Base-by-base conservation (phyloP, 2,888 invertebrate genomes). In the Odontomyia ornata region DNA sequence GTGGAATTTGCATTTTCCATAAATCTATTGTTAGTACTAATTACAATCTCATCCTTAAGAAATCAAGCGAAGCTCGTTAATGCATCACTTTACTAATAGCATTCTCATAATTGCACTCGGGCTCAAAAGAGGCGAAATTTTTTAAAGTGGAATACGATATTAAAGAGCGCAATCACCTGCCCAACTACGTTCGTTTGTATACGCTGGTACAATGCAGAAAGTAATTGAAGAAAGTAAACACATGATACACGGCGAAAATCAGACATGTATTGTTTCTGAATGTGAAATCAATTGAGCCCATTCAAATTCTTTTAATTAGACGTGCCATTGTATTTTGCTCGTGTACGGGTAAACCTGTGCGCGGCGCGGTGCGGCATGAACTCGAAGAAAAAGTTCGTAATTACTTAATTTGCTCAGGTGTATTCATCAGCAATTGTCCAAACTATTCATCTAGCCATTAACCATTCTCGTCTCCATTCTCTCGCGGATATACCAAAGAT, bases 391-490 rank as follows among this genome's bases (percentile, higher is more conserved):
- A 57, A 75, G 57, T 23, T 36, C n/a, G 36, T 72, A 72, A 73
- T 73, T 72, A 72, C 73, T 73, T 60, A 73, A 73, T 73, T 73
- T 73, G 60, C 36, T 60, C 57, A 73, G 57, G 57, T 57, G 60
- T 36, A 73, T 73, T 28, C 36, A 57, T 57, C 67, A 27, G 28
- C 30, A 1, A 15, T 46, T 46, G 69, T 46, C 67, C 65, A 15
- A 52, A n/a, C 15, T 15, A 52, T 52, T 18, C 60, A 69, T 47
- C 43, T 67, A 67, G 36, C 13, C 64, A 64, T 2, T 64, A 64
- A 28, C 36, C 65, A 65, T 65, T 65, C 36, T 36, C 65, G 9
- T 36, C 1, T 28, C 28, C 30, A 64, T 64, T 64, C 64, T 69
- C 69, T 28, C 18, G 56, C 36, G 18, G 36, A 65, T 65, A 30